Conservation (phyloP, 2,797 vertebrate genomes). For the Aulostomus chinensis region DNA sequence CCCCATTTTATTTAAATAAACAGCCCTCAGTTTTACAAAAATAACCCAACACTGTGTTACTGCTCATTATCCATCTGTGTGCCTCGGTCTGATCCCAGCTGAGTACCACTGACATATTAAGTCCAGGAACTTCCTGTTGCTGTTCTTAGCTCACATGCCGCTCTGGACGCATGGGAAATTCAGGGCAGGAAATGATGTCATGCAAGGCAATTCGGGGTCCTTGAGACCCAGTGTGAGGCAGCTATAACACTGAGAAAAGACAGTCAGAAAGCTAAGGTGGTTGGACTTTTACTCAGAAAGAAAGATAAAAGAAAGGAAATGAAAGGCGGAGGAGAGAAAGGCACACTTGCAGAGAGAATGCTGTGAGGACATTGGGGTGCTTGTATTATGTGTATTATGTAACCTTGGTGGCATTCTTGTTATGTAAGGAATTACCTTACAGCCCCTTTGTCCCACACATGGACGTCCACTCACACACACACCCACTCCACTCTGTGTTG, state of each 20-base stretch:
- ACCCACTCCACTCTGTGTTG: neutral
- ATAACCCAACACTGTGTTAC: neutral
- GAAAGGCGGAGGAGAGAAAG: conserved; percentile 33
- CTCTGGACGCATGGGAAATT: conserved; percentile 61
- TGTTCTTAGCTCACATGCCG: conserved; percentile 59
- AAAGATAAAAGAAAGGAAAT: conserved; percentile 54
- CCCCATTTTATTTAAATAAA: neutral
- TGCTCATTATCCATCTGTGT: neutral
- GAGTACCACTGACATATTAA: conserved; percentile 39
- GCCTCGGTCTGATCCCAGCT: conserved; percentile 8
- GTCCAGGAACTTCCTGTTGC: conserved; percentile 60
- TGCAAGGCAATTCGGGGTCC: conserved; percentile 35
- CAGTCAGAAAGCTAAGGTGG: conserved; percentile 36
- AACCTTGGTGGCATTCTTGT: conserved; percentile 37
- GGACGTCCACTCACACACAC: neutral
- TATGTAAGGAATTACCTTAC: conserved; percentile 51
- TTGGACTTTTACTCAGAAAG: too few species aligned
- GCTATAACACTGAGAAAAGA: conserved; percentile 35
- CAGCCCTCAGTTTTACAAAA: neutral
- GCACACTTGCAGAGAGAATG: conserved; percentile 4
- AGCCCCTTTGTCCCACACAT: conserved; percentile 32
- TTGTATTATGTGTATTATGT: conserved; percentile 39
- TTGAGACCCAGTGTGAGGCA: conserved; percentile 30
- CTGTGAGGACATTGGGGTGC: conserved; percentile 19
- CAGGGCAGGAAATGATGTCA: conserved; percentile 71